phyloP scores from a whole-genome alignment of 2,888 invertebrate genomes.

The Leptinotarsa tumamoca region DNA sequence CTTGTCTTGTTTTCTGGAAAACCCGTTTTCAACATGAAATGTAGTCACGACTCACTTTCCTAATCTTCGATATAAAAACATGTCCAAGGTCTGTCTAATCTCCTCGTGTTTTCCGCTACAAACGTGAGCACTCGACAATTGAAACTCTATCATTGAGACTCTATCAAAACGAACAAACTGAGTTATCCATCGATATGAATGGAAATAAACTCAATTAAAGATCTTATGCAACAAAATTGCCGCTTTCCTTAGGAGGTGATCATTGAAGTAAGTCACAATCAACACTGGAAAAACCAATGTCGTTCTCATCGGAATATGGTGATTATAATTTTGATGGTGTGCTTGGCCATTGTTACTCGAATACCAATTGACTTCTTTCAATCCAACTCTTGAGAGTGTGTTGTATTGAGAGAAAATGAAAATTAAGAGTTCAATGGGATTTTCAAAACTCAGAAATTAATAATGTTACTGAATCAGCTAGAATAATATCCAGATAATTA shows the following conservation, averaged over 20 bases:
- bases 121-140: background rate
- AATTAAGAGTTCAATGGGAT: too few relatives aligned
- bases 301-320: background rate
- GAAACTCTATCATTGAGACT: background rate
- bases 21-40: background rate
- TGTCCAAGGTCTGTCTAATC: background rate
- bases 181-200: background rate
- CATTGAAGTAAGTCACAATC: too few relatives aligned
- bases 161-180: background rate
- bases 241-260: background rate
- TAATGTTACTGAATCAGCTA: too few relatives aligned
- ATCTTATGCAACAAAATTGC: conserved; percentile 1
- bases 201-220: background rate
- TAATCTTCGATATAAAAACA: background rate
- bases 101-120: background rate
- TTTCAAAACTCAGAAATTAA: too few relatives aligned
- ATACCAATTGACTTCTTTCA: too few relatives aligned
- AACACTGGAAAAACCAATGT: background rate
- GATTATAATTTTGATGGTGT: background rate
- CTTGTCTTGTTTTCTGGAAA: background rate
- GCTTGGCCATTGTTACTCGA: background rate
- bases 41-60: background rate
- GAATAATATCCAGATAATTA: too few relatives aligned
- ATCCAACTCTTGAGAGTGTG: too few relatives aligned
- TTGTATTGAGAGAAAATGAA: too few relatives aligned